These are phyloP conservation scores for Lamellibrachia columna DNA, from an alignment of 2,888 invertebrate species.

Conservation along the genomic window DNA sequence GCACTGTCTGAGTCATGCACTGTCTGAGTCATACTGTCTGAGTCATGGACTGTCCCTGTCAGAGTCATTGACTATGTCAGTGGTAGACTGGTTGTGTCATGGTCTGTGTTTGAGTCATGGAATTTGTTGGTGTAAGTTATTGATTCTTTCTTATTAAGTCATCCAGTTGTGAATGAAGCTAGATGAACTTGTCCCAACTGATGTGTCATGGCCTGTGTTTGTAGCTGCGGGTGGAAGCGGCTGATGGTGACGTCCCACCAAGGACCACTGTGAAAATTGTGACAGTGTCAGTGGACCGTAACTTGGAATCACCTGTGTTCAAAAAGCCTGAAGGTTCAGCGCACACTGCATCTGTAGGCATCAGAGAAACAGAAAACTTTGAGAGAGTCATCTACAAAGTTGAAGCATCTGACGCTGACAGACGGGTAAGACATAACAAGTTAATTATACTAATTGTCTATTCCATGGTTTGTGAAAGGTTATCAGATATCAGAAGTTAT, in stretches of 20 bases:
- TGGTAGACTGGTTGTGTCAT: not conserved
- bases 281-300: conserved; percentile 50
- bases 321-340: conserved; percentile 40
- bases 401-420: conserved; percentile 50
- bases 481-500: not conserved
- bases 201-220: conserved; percentile 3
- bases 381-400: conserved; percentile 45
- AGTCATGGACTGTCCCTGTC: not conserved
- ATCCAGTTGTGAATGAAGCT: not conserved
- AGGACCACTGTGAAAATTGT: conserved; percentile 42
- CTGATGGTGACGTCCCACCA: conserved; percentile 51
- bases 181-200: not conserved
- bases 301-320: conserved; percentile 50
- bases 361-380: conserved; percentile 51
- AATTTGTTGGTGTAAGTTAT: not conserved
- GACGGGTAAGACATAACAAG: conserved; percentile 37
- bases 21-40: not conserved
- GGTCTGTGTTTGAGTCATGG: not conserved
- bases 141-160: not conserved
- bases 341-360: conserved; percentile 42
- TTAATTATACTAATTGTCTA: not conserved
- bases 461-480: not conserved
- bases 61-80: not conserved
- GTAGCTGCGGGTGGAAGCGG: conserved; percentile 54
- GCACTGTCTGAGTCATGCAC: not conserved